phyloP scores from a whole-genome alignment of 2,888 invertebrate species.

The Serrognathus titanus region DNA sequence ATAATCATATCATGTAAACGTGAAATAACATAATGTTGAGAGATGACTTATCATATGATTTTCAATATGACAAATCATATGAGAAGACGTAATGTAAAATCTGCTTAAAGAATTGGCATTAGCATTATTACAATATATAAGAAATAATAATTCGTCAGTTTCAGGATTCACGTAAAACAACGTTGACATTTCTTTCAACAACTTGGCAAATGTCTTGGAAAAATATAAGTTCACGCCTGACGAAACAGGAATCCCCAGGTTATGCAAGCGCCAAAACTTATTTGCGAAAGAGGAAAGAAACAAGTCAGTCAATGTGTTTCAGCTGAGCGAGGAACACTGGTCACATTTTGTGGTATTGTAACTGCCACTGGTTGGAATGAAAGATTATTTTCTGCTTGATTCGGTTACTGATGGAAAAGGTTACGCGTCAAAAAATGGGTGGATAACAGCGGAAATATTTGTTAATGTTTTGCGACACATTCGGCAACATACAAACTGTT shows the following conservation, averaged over 20 bases:
- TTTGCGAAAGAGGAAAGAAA: slow-evolving; percentile 20
- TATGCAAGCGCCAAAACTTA: slow-evolving; percentile 24
- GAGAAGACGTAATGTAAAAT: no score
- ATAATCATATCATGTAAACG: no score
- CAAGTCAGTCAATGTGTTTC: slow-evolving; percentile 27
- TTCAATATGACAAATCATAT: no score
- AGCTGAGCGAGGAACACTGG: slow-evolving; percentile 28
- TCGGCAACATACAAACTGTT: slow-evolving; percentile 20
- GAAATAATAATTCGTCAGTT: no score
- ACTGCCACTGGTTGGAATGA: slow-evolving; percentile 28
- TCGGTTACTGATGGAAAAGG: slow-evolving; percentile 23
- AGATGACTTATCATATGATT: no score
- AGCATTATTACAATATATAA: no score
- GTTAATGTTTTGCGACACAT: slow-evolving; percentile 23
- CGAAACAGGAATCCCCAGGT: slow-evolving; percentile 15
- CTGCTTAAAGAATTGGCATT: no score
- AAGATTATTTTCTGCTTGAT: slow-evolving; percentile 23
- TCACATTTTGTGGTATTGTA: slow-evolving; percentile 31
- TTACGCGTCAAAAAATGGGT: slow-evolving; percentile 20
- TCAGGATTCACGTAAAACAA: slow-evolving; percentile 4
- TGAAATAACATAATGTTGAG: no score
- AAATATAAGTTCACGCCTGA: background rate
- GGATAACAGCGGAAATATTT: slow-evolving; percentile 28
- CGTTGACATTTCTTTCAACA: slow-evolving; percentile 9
- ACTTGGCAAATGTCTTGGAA: background rate